A percentile compares a stretch with the other conserved stretches of the same genome.
phyloP scores from a whole-genome alignment of 2,888 invertebrate species.

The Doris montereyensis region DNA sequence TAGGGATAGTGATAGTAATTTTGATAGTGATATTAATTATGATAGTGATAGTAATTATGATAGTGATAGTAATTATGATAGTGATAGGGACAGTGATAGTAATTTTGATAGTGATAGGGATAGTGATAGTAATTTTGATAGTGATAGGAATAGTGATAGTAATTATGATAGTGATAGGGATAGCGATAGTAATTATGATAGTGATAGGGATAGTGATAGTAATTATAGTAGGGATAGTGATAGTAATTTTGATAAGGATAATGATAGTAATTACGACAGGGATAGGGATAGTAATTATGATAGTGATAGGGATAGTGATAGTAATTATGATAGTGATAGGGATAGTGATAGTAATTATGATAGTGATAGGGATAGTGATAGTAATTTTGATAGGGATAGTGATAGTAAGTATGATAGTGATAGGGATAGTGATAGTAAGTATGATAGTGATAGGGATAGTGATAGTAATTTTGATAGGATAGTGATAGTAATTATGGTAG shows the following conservation, averaged over 20 bases:
- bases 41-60: slow-evolving; percentile 1
- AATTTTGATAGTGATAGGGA: slow-evolving; percentile 17
- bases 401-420: no score
- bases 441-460: no score
- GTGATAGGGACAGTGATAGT: slow-evolving; percentile 23
- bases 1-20: slow-evolving; percentile 22
- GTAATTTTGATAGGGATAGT: no score
- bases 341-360: no score
- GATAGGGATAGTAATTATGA: slow-evolving; percentile 10
- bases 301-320: slow-evolving; percentile 23
- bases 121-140: slow-evolving; percentile 20
- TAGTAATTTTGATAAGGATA: slow-evolving; percentile 21
- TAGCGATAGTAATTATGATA: slow-evolving; percentile 20
- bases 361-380: no score
- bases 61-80: slow-evolving; percentile 23
- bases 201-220: slow-evolving; percentile 22
- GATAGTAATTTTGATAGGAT: no score
- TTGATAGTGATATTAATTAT: slow-evolving; percentile 1
- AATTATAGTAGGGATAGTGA: slow-evolving; percentile 17
- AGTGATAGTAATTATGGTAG: no score
- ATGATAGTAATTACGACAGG: slow-evolving; percentile 11
- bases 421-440: no score
- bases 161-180: slow-evolving; percentile 13
- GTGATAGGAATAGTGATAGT: slow-evolving; percentile 24
- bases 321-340: slow-evolving; percentile 18